phyloP scores from a whole-genome alignment of 2,113 vertebrate species.

The Trochalopteron elliotii region DNA sequence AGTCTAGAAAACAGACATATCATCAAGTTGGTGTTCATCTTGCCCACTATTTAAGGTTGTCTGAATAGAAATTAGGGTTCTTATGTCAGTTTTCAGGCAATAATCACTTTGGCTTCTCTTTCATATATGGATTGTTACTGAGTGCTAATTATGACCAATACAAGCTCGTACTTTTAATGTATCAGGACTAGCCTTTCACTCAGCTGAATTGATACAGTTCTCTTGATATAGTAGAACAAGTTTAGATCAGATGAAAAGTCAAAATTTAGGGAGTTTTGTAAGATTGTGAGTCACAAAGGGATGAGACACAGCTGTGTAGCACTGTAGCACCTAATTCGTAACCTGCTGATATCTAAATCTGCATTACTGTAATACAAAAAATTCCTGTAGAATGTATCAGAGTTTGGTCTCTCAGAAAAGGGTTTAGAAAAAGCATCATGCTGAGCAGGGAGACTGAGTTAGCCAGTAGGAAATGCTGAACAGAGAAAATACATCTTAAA shows the following conservation, averaged over 20 bases:
- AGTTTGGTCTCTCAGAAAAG: not conserved
- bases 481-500: not conserved
- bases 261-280: not conserved
- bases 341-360: not conserved
- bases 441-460: not conserved
- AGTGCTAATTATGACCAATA: not conserved
- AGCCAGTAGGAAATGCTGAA: constrained; percentile 7
- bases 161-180: not conserved
- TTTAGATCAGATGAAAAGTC: not conserved
- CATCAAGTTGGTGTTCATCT: not conserved
- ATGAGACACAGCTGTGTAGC: not conserved
- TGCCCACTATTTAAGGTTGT: not conserved
- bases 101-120: not conserved
- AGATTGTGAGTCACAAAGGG: not conserved
- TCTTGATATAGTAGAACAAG: not conserved
- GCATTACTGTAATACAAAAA: not conserved
- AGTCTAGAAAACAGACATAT: not conserved
- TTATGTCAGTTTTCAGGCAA: not conserved
- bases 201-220: not conserved
- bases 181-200: not conserved
- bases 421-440: not conserved
- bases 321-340: not conserved
- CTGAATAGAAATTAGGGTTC: not conserved
- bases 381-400: not conserved
- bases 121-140: not conserved